Conservation (phyloP, 2,888 invertebrate genomes). For the Heteromyza rotundicornis region DNA sequence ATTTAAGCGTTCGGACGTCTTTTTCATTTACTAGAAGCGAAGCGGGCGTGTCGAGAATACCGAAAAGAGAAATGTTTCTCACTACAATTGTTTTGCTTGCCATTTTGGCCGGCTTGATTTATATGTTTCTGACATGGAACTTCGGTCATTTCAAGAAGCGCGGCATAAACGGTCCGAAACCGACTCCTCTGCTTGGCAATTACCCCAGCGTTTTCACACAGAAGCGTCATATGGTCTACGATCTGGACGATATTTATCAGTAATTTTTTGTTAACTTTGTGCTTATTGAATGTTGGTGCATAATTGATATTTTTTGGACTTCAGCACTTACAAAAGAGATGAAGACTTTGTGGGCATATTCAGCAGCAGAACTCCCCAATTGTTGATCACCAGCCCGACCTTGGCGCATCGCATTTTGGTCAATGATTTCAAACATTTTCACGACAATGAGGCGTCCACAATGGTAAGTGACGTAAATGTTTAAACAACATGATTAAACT, state of each 20-base stretch:
- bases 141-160: slow-evolving; percentile 60
- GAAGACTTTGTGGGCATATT: slow-evolving; percentile 62
- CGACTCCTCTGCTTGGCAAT: slow-evolving; percentile 56
- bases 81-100: background rate
- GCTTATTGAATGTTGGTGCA: background rate
- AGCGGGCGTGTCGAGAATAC: no score
- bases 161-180: slow-evolving; percentile 56
- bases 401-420: slow-evolving; percentile 57
- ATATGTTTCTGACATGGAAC: slow-evolving; percentile 48
- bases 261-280: slow-evolving; percentile 30
- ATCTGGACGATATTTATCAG: slow-evolving; percentile 59
- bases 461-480: slow-evolving; percentile 32
- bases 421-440: slow-evolving; percentile 60
- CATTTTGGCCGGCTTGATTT: slow-evolving; percentile 32
- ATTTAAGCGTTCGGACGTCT: no score
- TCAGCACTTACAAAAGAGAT: slow-evolving; percentile 42
- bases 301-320: background rate
- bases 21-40: no score
- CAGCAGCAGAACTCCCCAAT: slow-evolving; percentile 49
- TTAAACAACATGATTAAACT: no score
- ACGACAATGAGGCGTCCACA: slow-evolving; percentile 46
- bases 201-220: slow-evolving; percentile 44
- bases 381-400: slow-evolving; percentile 58
- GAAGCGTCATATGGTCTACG: slow-evolving; percentile 50
- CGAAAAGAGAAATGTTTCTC: background rate